Evolutionary conservation across 1,140 invertebrate genomes (phyloP).

Genomic region (Venturia canescens): DNA sequence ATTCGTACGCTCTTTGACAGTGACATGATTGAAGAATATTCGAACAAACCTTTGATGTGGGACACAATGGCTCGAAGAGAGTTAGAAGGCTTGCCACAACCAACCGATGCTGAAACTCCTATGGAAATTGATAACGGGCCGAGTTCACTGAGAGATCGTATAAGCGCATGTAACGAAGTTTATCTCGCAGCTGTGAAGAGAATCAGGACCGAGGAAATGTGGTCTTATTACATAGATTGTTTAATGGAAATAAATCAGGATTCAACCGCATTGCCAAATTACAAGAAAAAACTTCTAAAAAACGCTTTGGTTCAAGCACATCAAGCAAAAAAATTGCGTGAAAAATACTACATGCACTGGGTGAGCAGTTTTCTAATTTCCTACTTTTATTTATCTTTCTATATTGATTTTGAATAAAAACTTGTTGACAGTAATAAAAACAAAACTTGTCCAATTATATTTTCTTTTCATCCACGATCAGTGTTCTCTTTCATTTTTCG

Average conservation of each 20-base stretch:
- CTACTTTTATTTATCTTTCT: not conserved
- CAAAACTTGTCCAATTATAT: no score
- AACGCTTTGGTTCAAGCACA: constrained; percentile 74
- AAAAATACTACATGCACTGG: constrained; percentile 78
- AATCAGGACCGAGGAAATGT: constrained; percentile 78
- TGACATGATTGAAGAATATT: constrained; percentile 72
- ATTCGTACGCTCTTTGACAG: constrained; percentile 55
- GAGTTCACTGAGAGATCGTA: constrained; percentile 67
- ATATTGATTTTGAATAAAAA: not conserved
- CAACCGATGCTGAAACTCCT: constrained; percentile 49
- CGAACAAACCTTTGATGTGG: constrained; percentile 76
- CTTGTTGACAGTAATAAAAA: no score
- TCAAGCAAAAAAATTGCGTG: constrained; percentile 71
- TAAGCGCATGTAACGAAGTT: constrained; percentile 71
- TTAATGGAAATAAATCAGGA: constrained; percentile 76
- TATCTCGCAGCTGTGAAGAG: constrained; percentile 77
- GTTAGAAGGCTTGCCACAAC: constrained; percentile 70
- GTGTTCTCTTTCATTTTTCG: no score
- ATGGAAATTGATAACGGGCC: constrained; percentile 61
- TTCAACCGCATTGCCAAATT: constrained; percentile 67
- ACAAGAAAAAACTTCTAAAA: constrained; percentile 75
- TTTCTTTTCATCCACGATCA: no score
- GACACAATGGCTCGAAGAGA: constrained; percentile 78
- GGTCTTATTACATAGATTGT: constrained; percentile 77
- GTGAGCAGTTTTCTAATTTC: constrained; percentile 57